Conservation (phyloP, 2,888 invertebrate species). For the Drosophila koepferae region DNA sequence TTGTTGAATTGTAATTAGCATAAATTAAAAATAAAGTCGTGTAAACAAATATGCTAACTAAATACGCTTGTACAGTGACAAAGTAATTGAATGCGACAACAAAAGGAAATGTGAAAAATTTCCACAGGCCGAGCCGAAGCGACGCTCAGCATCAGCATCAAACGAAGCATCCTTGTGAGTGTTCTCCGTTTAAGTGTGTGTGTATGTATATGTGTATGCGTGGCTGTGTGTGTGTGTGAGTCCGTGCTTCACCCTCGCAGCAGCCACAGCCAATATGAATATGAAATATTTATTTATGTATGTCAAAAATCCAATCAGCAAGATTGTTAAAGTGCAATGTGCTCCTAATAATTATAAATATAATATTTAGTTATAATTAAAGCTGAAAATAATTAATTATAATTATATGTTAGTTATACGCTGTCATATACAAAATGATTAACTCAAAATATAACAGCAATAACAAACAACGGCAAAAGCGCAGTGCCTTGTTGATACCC, state of each 20-base stretch:
- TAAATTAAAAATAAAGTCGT: background rate
- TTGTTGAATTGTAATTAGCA: constrained; percentile 18
- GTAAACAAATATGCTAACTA: constrained; percentile 11
- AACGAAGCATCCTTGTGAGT: constrained; percentile 67
- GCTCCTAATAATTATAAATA: background rate
- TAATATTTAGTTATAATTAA: background rate
- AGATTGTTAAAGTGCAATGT: constrained; percentile 4
- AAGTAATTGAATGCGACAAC: constrained; percentile 5
- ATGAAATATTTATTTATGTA: constrained; percentile 30
- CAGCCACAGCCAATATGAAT: constrained; percentile 15
- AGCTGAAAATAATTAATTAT: background rate
- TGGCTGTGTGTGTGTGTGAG: constrained; percentile 5
- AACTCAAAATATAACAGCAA: constrained; percentile 27
- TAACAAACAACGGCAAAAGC: constrained; percentile 15
- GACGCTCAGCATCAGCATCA: constrained; percentile 56
- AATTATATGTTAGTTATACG: background rate
- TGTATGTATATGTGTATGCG: constrained; percentile 15
- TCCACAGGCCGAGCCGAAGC: constrained; percentile 21
- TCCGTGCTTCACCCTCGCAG: constrained; percentile 51
- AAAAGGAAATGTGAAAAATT: constrained; percentile 38
- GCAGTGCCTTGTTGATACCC: constrained; percentile 1
- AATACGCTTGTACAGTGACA: background rate
- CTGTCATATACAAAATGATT: constrained; percentile 2
- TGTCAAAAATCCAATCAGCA: constrained; percentile 24
- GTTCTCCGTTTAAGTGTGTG: constrained; percentile 8